Percentiles rank a stretch among this genome's conserved stretches.
phyloP scores from a whole-genome alignment of 2,113 vertebrate species.

The Lepidothrix coronata region DNA sequence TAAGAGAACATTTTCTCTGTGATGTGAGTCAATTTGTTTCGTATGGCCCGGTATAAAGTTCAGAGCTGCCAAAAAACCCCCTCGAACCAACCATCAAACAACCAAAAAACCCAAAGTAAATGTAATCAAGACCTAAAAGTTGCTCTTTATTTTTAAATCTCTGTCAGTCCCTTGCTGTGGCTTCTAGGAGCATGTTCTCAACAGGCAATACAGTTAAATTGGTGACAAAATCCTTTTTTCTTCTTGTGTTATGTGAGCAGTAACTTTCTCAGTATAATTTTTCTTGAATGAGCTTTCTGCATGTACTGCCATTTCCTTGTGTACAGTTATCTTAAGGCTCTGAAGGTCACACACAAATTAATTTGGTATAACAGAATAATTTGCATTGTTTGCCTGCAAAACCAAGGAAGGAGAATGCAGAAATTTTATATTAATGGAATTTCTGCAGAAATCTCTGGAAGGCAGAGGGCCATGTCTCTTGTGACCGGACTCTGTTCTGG shows the following conservation, averaged over 20 bases:
- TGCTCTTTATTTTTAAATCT: neutral
- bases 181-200: neutral
- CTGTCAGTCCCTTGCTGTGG: neutral
- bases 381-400: neutral
- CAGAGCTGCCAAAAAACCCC: neutral
- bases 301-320: neutral
- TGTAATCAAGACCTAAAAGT: neutral
- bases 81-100: neutral
- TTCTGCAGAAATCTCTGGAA: neutral
- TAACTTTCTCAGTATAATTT: neutral
- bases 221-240: neutral
- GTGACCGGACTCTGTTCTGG: neutral
- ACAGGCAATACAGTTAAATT: neutral
- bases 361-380: neutral
- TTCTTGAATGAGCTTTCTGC: neutral
- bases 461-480: neutral
- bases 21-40: neutral
- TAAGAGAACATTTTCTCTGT: constrained; percentile 40
- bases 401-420: neutral
- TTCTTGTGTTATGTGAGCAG: neutral
- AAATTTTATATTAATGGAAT: neutral
- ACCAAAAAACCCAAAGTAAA: neutral
- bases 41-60: neutral
- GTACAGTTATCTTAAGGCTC: neutral
- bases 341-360: neutral